Evolutionary conservation across 2,888 invertebrate genomes (phyloP).

Genomic region (Drosophila mimetica): DNA sequence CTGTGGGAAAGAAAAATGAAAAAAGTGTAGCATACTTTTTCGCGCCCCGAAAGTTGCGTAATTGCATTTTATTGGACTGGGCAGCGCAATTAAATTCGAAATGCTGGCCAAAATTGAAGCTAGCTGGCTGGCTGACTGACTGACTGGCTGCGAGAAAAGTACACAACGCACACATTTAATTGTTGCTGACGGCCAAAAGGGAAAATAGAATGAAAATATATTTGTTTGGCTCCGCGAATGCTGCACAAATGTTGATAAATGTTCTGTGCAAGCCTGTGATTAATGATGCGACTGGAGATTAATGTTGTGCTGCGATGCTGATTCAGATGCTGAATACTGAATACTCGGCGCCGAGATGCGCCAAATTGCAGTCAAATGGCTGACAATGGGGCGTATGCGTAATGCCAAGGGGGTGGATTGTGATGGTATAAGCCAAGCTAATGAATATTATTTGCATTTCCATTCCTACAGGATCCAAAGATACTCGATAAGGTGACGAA

Average conservation of each 20-base stretch:
- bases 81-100: conserved; percentile 43
- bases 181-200: conserved; percentile 15
- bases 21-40: conserved; percentile 9
- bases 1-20: neutral
- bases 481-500: conserved; percentile 90
- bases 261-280: conserved; percentile 61
- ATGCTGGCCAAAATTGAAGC: conserved; percentile 23
- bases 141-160: neutral
- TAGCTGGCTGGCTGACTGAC: no score
- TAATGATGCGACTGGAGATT: conserved; percentile 70
- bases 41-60: neutral
- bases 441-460: conserved; percentile 11
- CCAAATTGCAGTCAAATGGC: conserved; percentile 55
- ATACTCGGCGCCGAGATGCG: conserved; percentile 11
- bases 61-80: conserved; percentile 5
- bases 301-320: conserved; percentile 53
- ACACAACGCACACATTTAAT: conserved; percentile 29
- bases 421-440: neutral
- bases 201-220: conserved; percentile 44
- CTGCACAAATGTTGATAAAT: conserved; percentile 72
- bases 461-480: conserved; percentile 90
- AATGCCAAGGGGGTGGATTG: neutral
- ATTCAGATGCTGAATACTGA: conserved; percentile 6
- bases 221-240: conserved; percentile 57
- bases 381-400: conserved; percentile 6